Evolutionary conservation across 2,888 invertebrate genomes (phyloP), one percentile per base, ranked within the genome.

Genomic region (Oscheius sp.): DNA sequence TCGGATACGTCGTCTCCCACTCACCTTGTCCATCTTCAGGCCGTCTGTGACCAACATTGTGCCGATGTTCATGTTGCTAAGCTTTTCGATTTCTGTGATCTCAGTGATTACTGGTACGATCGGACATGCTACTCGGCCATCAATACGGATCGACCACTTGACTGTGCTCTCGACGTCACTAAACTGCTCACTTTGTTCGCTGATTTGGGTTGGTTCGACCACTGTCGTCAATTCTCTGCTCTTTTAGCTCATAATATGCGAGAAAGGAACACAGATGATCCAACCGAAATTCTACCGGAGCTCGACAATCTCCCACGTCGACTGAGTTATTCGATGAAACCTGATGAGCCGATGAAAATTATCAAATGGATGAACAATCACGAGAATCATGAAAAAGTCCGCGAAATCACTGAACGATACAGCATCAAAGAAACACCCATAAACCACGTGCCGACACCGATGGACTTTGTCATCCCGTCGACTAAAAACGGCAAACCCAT

Each of bases 31-130:
- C 45, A 3, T 46, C 73, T 80, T 49, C 74, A 85, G 85, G 73
- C 76, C 23, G 78, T 85, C 55, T 83, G 79, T 66, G 84, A 83
- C 61, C 74, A 76, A 69, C 83, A 86, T 56, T 82, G 82, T 49
- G 79, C 80, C 70, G 86, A 87, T 72, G 84, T 84, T 74, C 86
- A 87, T 76, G 85, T 87, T n/a, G 83, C 84, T 18, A 85, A 87
- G 69, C 76, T 87, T n/a, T 87, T 87, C 76, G 83, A 87, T 52
- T 85, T 87, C 64, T 83, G 83, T 61, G 84, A 84, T 46, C 80
- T 86, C 83, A 77, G 76, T 72, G 76, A 85, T 59, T 86, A 76
- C 70, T 85, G 85, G 81, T 81, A 66, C 52, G 66, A 66, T 27
- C 27, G 35, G n/a, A 27, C 66, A n/a, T 66, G 66, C 52, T 66